Evolutionary conservation across 2,797 vertebrate species (phyloP).

Genomic region (Crocodylus rhombifer): DNA sequence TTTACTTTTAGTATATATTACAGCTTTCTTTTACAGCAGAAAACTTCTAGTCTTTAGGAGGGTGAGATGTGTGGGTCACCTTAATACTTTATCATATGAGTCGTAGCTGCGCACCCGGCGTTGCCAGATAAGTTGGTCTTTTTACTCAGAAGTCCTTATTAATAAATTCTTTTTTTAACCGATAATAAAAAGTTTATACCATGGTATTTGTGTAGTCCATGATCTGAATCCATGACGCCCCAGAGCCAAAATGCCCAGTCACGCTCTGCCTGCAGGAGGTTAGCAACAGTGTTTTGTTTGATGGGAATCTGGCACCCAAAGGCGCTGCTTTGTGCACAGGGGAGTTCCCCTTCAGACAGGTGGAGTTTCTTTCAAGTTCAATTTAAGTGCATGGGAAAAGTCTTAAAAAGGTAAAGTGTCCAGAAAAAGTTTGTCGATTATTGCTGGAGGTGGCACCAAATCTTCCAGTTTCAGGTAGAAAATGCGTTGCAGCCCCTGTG

Average conservation of each 20-base stretch:
- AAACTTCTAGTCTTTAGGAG: slow-evolving; percentile 85
- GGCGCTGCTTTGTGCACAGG: slow-evolving; percentile 66
- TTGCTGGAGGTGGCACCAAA: slow-evolving; percentile 98
- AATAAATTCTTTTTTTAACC: slow-evolving; percentile 74
- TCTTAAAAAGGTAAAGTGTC: slow-evolving; percentile 99
- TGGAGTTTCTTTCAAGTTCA: slow-evolving; percentile 83
- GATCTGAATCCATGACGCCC: slow-evolving; percentile 78
- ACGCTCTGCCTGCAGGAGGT: slow-evolving; percentile 76
- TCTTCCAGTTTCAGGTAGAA: slow-evolving; percentile 99
- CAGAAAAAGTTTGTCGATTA: slow-evolving; percentile 99
- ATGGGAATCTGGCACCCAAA: slow-evolving; percentile 50
- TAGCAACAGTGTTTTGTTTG: slow-evolving; percentile 56
- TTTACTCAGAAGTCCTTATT: slow-evolving; percentile 75
- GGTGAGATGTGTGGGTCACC: slow-evolving; percentile 79
- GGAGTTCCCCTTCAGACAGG: slow-evolving; percentile 56
- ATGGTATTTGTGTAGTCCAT: slow-evolving; percentile 79
- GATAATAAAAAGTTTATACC: slow-evolving; percentile 84
- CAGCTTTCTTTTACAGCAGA: slow-evolving; percentile 88
- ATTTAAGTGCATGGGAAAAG: slow-evolving; percentile 69
- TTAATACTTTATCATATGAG: slow-evolving; percentile 71
- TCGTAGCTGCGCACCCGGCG: slow-evolving; percentile 74
- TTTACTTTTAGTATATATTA: slow-evolving; percentile 88
- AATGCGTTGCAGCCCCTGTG: slow-evolving; percentile 99
- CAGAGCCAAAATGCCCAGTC: slow-evolving; percentile 76
- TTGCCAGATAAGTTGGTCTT: slow-evolving; percentile 67